Base-by-base conservation (phyloP, 2,888 invertebrate species). In the Archips crataeganus region DNA sequence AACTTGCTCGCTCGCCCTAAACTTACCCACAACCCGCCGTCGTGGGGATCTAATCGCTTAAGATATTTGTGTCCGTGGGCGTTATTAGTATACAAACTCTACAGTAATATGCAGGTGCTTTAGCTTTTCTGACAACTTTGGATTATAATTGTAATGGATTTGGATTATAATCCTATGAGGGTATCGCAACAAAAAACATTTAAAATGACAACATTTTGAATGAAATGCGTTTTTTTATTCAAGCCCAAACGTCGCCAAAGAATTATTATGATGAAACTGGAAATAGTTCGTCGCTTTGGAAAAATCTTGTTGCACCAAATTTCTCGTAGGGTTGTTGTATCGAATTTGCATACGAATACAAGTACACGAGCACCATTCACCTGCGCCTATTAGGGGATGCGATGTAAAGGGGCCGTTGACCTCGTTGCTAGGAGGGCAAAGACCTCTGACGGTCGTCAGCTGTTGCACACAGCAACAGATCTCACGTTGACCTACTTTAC, bases 401-500 rank as follows among this genome's bases (percentile, higher is more conserved):
- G 36, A 64, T 60, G 78, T 74, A 79, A 80, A 76, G 78, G 81
- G 86, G 85, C 87, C 86, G 84, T 84, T 83, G 89, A 76, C 87
- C 89, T 79, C 82, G 80, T 77, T 81, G 76, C 79, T 76, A 78
- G 76, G 80, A 79, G 89, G 87, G 79, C 87, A 82, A 82, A 84
- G 90, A 89, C 86, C 89, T 82, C 64, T 47, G 74, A 63, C 80
- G 78, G 77, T 77, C 81, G 85, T 88, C 90, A 90, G 89, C 88
- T 90, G 90, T 85, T 86, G 83, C 86, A 86, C 85, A 86, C 84
- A 85, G 81, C 78, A 78, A 81, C 80, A 80, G 75, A 82, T 82
- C 84, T 85, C 81, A 80, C 80, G 82, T 84, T 88, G 88, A 88
- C 89, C 89, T 77, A 88, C 81, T 85, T 88, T 77, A 81, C 86